These are phyloP conservation scores for Tethya wilhelma DNA, from an alignment of 37 sponge, comb jelly and placozoan species.

Conservation along the genomic window DNA sequence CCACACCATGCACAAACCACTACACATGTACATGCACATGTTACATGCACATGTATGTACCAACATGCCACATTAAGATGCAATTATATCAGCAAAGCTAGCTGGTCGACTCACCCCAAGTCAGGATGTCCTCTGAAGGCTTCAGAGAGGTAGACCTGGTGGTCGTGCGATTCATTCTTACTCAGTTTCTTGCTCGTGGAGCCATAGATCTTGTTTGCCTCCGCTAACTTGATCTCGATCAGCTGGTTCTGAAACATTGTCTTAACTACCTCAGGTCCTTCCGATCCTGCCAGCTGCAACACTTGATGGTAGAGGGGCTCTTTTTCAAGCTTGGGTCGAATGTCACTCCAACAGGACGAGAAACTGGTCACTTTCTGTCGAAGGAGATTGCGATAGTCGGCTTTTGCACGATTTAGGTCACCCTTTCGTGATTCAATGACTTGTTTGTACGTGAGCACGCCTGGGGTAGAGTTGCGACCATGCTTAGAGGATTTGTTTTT, in stretches of 20 bases:
- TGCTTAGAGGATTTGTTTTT: conserved; percentile 1
- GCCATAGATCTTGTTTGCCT: conserved; percentile 40
- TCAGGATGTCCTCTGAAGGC: conserved; percentile 73
- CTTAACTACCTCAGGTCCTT: conserved; percentile 49
- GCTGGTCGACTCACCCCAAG: conserved; percentile 60
- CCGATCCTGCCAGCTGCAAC: conserved; percentile 30
- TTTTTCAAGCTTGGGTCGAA: conserved; percentile 25
- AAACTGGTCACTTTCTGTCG: conserved; percentile 28
- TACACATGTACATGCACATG: not conserved
- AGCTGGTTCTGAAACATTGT: conserved; percentile 74
- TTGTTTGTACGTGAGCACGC: conserved; percentile 38
- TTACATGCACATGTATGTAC: no score
- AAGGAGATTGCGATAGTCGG: conserved; percentile 39
- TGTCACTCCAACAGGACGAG: conserved; percentile 46
- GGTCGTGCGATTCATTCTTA: conserved; percentile 32
- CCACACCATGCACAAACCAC: not conserved
- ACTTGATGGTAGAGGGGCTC: conserved; percentile 34
- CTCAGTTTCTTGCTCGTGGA: conserved; percentile 5
- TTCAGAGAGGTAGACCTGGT: conserved; percentile 51
- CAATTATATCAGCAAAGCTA: no score
- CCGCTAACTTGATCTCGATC: conserved; percentile 74
- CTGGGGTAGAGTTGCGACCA: not conserved
- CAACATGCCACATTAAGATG: no score
- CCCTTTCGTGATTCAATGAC: conserved; percentile 20
- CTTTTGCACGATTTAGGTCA: conserved; percentile 51